Evolutionary conservation across 2,797 vertebrate species (phyloP), one percentile per base, ranked within the genome.

Genomic region (Gambusia yucatana): DNA sequence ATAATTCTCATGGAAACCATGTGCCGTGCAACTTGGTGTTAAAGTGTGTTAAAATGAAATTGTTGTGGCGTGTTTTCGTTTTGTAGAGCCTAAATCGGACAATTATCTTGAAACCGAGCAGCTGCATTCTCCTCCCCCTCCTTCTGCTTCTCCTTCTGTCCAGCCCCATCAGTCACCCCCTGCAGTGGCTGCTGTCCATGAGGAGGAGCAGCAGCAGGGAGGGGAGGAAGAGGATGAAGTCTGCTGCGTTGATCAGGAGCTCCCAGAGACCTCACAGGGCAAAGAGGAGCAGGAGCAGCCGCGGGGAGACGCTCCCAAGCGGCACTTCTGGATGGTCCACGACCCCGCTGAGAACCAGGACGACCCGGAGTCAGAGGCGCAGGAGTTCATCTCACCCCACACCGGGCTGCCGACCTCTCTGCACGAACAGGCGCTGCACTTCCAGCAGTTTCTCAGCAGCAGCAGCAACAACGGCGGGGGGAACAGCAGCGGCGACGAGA

Each of bases 251-350:
- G 81, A 76, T 17, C 85, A 83, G 80, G 90, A 91, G 82, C 88
- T 77, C 1, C 84, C 86, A 0, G 88, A 88, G 73, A 65, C 89
- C 25, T 88, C 91, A 0, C 80, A 80, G 79, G 82, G 94, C 36
- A 95, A 95, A 84, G 88, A 87, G 77, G 93, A 89, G 17, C 84
- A 88, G 75, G 82, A 63, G 79, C 6, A 50, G 20, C 48, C 48
- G 20, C 92, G 93, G 77, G 82, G 88, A 16, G 83, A 89, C 73
- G 84, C 63, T 70, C 73, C 76, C 73, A 84, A 88, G 65, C 75
- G 86, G 9, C 91, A 94, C 10, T 93, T 94, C 84, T 94, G 94
- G 94, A 85, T 89, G 43, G 78, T 76, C 7, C 89, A 89, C 1
- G 82, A 90, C 0, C 79, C 92, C 0, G 75, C 81, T 0, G 89